Percentiles rank a stretch among this genome's conserved stretches.
phyloP scores from a whole-genome alignment of 2,888 invertebrate genomes.

The Sinotaia quadrata region DNA sequence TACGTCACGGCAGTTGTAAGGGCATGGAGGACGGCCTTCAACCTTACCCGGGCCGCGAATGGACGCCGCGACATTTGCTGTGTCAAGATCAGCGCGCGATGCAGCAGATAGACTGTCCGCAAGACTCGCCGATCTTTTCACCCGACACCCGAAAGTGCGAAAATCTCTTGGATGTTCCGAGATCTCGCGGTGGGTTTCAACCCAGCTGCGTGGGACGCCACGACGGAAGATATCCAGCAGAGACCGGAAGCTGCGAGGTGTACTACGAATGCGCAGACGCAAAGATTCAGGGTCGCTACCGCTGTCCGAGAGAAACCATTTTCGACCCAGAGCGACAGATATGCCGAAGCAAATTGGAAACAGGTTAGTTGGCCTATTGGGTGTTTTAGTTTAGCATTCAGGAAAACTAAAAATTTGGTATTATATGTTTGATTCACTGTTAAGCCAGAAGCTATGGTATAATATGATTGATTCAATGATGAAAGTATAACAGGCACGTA shows the following conservation, averaged over 20 bases:
- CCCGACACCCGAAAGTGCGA: constrained; percentile 13
- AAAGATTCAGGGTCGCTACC: constrained; percentile 37
- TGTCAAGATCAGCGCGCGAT: constrained; percentile 18
- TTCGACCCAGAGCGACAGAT: constrained; percentile 40
- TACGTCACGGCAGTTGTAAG: constrained; percentile 39
- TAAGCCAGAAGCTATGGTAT: too few species aligned
- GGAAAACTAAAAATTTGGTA: too few species aligned
- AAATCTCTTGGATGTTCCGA: constrained; percentile 34
- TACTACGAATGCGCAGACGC: constrained; percentile 41
- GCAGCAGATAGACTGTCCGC: constrained; percentile 13
- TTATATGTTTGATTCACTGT: too few species aligned
- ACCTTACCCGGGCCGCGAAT: constrained; percentile 34
- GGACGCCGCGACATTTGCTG: constrained; percentile 37
- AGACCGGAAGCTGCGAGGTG: constrained; percentile 42
- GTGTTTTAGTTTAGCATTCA: too few species aligned
- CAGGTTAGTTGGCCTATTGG: too few species aligned
- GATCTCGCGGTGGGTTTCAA: constrained; percentile 39
- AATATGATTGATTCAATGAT: too few species aligned
- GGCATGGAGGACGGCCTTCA: constrained; percentile 44
- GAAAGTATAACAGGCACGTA: too few species aligned
- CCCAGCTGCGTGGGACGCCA: constrained; percentile 39
- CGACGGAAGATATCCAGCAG: constrained; percentile 46
- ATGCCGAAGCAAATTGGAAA: constrained; percentile 23
- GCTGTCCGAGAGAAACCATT: constrained; percentile 39
- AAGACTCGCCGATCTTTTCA: constrained; percentile 22